Evolutionary conservation across 2,113 vertebrate species (phyloP).

Genomic region (Chloropsis hardwickii): DNA sequence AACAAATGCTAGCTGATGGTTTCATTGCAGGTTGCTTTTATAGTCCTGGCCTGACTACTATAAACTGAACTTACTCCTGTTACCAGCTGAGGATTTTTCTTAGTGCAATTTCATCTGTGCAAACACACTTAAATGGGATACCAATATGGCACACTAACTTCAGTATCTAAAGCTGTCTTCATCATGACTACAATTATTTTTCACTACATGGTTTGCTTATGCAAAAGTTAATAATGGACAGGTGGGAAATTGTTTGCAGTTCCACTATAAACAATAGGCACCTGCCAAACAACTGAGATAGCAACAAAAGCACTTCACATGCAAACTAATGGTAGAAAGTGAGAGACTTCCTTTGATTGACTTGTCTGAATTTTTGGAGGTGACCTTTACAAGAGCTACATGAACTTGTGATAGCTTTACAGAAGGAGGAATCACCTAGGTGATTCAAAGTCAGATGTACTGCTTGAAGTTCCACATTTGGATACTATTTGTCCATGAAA

Average conservation of each 20-base stretch:
- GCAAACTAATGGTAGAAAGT: background rate
- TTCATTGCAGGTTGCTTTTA: conserved; percentile 4
- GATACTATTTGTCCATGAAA: background rate
- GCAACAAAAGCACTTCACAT: background rate
- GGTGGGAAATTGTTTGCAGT: conserved; percentile 16
- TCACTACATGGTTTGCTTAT: background rate
- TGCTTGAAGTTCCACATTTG: background rate
- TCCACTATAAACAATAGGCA: background rate
- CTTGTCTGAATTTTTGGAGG: background rate
- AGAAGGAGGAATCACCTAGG: background rate
- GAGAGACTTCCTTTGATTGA: background rate
- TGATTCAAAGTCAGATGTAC: background rate
- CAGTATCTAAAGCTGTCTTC: background rate
- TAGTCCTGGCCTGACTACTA: background rate
- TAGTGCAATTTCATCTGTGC: background rate
- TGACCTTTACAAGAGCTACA: background rate
- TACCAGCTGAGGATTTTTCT: background rate
- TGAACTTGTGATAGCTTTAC: background rate
- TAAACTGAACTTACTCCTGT: background rate
- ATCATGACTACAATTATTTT: background rate
- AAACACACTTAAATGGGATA: background rate
- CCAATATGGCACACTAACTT: background rate
- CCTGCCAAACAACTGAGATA: background rate
- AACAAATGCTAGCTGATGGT: background rate
- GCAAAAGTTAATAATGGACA: background rate